Conservation (phyloP, 2,797 vertebrate species). For the Dendrocincla fuliginosa region DNA sequence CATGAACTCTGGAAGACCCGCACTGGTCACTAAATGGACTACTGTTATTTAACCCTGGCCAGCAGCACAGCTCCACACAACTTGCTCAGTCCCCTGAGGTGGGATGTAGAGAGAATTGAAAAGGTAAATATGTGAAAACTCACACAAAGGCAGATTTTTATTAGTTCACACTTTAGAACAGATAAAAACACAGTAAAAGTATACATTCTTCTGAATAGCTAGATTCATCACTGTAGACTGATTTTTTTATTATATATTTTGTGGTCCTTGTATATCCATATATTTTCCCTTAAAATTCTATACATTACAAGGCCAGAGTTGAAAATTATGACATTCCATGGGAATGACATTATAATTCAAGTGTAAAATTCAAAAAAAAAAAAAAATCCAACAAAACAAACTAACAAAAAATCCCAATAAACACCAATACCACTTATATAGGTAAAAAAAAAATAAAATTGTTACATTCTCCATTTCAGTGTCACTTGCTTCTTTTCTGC, state of each 20-base stretch:
- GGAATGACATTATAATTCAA: background rate
- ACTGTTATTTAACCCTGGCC: rapidly evolving
- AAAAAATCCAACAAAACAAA: background rate
- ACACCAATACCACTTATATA: background rate
- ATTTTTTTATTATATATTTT: background rate
- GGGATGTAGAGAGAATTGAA: background rate
- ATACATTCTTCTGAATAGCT: background rate
- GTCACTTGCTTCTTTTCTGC: background rate
- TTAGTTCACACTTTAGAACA: background rate
- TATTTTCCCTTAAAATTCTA: background rate
- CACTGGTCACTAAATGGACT: background rate
- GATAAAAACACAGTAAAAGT: background rate
- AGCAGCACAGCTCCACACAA: background rate
- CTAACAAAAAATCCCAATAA: background rate
- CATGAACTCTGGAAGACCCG: background rate
- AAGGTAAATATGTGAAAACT: background rate
- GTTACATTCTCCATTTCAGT: background rate
- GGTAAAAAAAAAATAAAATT: background rate
- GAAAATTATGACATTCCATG: background rate
- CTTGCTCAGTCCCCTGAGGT: background rate
- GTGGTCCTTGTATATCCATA: background rate
- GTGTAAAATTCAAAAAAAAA: background rate
- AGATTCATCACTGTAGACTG: background rate
- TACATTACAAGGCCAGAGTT: background rate
- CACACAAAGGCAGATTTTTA: background rate